These are phyloP conservation scores for Crossoptilon crossoptilon DNA, from an alignment of 2,797 vertebrate species.

Conservation along the genomic window DNA sequence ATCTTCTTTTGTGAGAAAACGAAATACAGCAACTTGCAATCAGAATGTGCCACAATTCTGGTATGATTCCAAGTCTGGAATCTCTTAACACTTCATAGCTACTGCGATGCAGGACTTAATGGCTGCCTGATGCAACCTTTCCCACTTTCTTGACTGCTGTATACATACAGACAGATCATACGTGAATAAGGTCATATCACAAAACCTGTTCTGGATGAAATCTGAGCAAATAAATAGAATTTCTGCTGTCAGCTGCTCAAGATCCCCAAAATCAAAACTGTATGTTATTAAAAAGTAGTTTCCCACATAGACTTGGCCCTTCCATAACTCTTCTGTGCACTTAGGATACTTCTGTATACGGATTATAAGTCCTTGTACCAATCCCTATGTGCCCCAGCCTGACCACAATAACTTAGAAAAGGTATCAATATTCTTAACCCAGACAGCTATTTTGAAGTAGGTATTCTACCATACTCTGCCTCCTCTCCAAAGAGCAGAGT, in stretches of 20 bases:
- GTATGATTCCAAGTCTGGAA: not conserved
- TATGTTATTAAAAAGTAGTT: not conserved
- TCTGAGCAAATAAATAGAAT: not conserved
- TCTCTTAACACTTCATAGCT: not conserved
- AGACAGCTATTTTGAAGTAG: not conserved
- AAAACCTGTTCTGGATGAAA: not conserved
- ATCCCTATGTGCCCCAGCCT: not conserved
- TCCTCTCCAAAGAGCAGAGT: not conserved
- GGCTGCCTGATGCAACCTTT: not conserved
- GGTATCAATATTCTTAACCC: not conserved
- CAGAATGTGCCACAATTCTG: not conserved
- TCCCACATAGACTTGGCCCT: not conserved
- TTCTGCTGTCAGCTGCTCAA: not conserved
- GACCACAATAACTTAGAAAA: not conserved
- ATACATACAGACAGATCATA: rapidly evolving
- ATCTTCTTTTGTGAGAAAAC: not conserved
- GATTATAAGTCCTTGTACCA: not conserved
- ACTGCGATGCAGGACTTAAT: not conserved
- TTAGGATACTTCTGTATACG: not conserved
- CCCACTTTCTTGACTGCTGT: not conserved
- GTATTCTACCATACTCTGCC: not conserved
- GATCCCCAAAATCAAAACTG: not conserved
- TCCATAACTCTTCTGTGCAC: not conserved
- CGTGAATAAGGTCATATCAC: not conserved
- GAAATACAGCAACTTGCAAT: not conserved